phyloP scores from a whole-genome alignment of 1,140 invertebrate genomes.

The Drosophila baimaii region DNA sequence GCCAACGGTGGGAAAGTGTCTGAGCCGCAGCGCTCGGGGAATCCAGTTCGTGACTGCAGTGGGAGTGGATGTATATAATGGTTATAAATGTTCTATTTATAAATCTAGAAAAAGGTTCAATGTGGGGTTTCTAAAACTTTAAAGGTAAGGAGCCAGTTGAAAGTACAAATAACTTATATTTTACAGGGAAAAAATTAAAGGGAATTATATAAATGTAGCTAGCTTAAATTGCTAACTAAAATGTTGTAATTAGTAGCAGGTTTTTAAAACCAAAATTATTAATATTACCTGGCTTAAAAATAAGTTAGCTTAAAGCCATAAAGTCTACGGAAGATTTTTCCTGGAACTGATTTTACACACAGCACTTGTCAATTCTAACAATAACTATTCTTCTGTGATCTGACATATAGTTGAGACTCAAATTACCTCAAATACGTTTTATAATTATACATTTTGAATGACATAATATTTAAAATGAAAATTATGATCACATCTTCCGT shows the following conservation, averaged over 20 bases:
- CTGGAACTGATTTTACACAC: too few relatives aligned
- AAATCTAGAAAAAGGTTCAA: neutral
- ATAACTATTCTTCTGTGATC: too few relatives aligned
- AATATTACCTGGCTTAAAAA: too few relatives aligned
- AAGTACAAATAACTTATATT: neutral
- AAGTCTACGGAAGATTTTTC: neutral
- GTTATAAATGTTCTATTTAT: constrained; percentile 34
- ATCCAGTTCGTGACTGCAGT: constrained; percentile 38
- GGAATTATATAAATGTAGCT: too few relatives aligned
- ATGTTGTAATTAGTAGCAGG: neutral
- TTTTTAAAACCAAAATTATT: too few relatives aligned
- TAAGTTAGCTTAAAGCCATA: neutral
- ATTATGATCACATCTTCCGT: neutral
- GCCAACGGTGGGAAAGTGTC: constrained; percentile 51
- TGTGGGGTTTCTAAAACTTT: neutral
- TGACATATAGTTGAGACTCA: too few relatives aligned
- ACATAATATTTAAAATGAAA: too few relatives aligned
- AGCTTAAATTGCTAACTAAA: neutral
- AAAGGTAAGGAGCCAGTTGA: neutral
- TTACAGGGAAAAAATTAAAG: neutral
- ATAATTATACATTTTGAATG: too few relatives aligned
- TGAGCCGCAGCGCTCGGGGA: constrained; percentile 15
- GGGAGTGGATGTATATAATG: constrained; percentile 23
- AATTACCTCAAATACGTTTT: too few relatives aligned
- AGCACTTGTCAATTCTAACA: too few relatives aligned